Evolutionary conservation across 2,888 invertebrate genomes (phyloP), one percentile per base, ranked within the genome.

Genomic region (Hemistola chrysoprasaria): DNA sequence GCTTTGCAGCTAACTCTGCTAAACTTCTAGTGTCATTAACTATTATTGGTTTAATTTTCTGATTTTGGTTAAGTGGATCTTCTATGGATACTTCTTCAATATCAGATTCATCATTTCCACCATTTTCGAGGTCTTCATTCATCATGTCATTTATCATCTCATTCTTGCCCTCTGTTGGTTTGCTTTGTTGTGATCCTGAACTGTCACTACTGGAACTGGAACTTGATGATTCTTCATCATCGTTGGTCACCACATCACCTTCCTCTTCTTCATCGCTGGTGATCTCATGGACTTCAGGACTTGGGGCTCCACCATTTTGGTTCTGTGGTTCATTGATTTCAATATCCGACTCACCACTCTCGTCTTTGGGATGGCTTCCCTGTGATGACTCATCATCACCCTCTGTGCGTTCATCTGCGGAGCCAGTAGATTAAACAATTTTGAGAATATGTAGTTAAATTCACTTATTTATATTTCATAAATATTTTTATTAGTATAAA

Each of bases 11-110:
- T 37, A 94, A 90, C 68, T 94, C 93, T 7, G 92, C 93, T 45
- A 94, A 80, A 36, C 91, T 90, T 75, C 93, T 95, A 0, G 94
- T 93, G 59, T 95, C 94, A 78, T 92, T 95, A 0, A 95, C 92
- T 31, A 94, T 92, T 56, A 94, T 93, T 5, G 88, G 75, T 62
- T 85, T 86, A 47, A 59, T 74, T 56, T 78, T 62, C 39, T 78
- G 62, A n/a, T 61, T 36, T 76, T 79, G 81, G 45, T 84, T 78
- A 2, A 94, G 71, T 1, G 94, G 94, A 80, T 94, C 94, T 59
- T 93, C 92, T 30, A 92, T 92, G 33, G 92, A 80, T 11, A 95
- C 91, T 74, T 94, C 77, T 47, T 78, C 77, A 33, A 78, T 62
- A 52, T 78, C 77, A 41, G 54, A 55, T 35, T 54, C 54, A 37